Conservation (phyloP, 2,797 vertebrate species). For the Balearica regulorum region DNA sequence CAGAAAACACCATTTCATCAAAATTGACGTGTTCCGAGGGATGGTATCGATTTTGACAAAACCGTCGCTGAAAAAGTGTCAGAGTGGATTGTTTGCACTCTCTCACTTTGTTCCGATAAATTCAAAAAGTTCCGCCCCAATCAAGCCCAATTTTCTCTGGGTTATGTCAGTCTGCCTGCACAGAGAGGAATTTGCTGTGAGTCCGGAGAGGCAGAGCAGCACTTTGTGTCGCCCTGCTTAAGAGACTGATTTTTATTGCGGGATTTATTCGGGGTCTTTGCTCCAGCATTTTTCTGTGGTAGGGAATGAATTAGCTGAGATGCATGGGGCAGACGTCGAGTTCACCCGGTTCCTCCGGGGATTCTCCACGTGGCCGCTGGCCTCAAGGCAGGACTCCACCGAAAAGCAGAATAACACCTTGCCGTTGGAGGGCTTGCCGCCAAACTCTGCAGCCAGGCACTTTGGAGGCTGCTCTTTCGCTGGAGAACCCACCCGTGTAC, state of each 20-base stretch:
- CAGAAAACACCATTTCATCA: not conserved
- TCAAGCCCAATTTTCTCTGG: not conserved
- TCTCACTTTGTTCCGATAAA: not conserved
- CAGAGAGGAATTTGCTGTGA: not conserved
- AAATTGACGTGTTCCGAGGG: not conserved
- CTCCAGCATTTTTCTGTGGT: not conserved
- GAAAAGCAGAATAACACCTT: not conserved
- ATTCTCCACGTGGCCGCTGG: not conserved
- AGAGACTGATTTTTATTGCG: fast-evolving
- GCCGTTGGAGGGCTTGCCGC: not conserved
- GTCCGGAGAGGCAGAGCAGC: not conserved
- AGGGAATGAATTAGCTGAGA: not conserved
- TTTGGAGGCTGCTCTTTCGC: not conserved
- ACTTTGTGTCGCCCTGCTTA: not conserved
- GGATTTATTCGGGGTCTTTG: not conserved
- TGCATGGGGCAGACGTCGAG: fast-evolving
- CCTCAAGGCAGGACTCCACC: not conserved
- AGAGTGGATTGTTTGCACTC: not conserved
- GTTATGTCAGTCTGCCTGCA: not conserved
- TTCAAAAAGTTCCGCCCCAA: not conserved
- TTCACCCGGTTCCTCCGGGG: not conserved
- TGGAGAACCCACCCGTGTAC: too few species aligned
- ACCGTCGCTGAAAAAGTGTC: not conserved
- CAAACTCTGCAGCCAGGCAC: not conserved
- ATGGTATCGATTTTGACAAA: not conserved